Percentiles rank a stretch among this genome's conserved stretches.
phyloP scores from a whole-genome alignment of 2,888 invertebrate species.

The Philaethria dido region DNA sequence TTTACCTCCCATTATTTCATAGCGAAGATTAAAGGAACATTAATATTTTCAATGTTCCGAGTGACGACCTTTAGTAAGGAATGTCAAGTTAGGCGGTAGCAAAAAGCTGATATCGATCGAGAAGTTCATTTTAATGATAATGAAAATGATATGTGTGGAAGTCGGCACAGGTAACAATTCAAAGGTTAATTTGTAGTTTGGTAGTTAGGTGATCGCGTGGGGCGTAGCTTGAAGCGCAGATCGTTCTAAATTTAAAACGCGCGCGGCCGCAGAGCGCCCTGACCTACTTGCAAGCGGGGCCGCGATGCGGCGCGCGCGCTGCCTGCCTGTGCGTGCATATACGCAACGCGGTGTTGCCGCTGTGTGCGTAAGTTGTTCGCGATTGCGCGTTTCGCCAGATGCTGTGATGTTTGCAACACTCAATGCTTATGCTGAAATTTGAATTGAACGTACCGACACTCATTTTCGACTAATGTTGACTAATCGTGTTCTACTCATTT shows the following conservation, averaged over 20 bases:
- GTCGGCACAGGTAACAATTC: conserved; percentile 47
- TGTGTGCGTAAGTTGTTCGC: conserved; percentile 76
- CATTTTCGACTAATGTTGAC: conserved; percentile 22
- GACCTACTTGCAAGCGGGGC: conserved; percentile 83
- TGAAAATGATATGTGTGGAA: conserved; percentile 53
- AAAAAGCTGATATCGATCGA: not conserved
- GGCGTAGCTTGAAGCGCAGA: conserved; percentile 80
- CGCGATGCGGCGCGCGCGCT: conserved; percentile 81
- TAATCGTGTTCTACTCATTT: not conserved
- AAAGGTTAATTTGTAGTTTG: conserved; percentile 68
- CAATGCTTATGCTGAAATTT: conserved; percentile 56
- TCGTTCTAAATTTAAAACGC: conserved; percentile 83
- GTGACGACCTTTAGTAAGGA: conserved; percentile 34
- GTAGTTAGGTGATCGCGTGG: conserved; percentile 72
- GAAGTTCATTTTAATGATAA: not conserved
- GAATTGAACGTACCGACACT: conserved; percentile 47
- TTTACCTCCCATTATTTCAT: not conserved
- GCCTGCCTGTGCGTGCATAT: conserved; percentile 61
- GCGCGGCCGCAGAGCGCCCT: conserved; percentile 82
- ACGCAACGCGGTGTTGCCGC: conserved; percentile 57
- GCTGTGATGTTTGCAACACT: conserved; percentile 76
- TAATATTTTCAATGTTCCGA: conserved; percentile 36
- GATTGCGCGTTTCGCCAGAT: conserved; percentile 80
- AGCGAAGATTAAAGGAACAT: not conserved
- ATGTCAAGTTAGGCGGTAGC: conserved; percentile 18